Evolutionary conservation across 2,797 vertebrate genomes (phyloP).

Genomic region (Acanthurus tractus): DNA sequence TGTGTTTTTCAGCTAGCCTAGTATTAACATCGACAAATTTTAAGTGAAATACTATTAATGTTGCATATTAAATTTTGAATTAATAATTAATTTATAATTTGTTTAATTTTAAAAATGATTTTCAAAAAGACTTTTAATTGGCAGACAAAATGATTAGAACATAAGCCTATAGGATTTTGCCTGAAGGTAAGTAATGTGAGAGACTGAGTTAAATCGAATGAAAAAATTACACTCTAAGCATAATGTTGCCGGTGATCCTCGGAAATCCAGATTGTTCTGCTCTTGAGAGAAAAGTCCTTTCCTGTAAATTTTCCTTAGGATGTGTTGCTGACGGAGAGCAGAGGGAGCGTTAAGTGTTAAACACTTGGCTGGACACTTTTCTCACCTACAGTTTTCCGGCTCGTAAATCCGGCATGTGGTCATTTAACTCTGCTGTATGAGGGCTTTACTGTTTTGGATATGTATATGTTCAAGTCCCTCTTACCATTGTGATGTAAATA

Average conservation of each 20-base stretch:
- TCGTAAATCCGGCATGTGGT: constrained; percentile 29
- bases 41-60: background rate
- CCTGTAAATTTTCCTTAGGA: background rate
- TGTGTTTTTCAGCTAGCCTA: too few species aligned
- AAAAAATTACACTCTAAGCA: background rate
- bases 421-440: background rate
- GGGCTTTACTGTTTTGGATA: background rate
- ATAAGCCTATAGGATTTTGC: background rate
- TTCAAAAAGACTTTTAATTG: background rate
- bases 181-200: background rate
- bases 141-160: background rate
- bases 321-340: constrained; percentile 60
- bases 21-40: background rate
- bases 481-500: background rate
- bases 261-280: background rate
- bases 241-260: background rate
- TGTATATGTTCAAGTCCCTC: background rate
- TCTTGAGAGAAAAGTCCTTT: background rate
- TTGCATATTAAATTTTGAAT: too few species aligned
- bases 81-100: too few species aligned
- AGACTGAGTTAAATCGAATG: background rate
- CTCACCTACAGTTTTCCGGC: constrained; percentile 48
- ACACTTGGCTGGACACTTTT: constrained; percentile 34
- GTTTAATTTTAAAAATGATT: background rate
- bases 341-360: constrained; percentile 38